A percentile compares a stretch with the other conserved stretches of the same genome.
Evolutionary conservation across 2,888 invertebrate genomes (phyloP).

Genomic region (Axea sp.): DNA sequence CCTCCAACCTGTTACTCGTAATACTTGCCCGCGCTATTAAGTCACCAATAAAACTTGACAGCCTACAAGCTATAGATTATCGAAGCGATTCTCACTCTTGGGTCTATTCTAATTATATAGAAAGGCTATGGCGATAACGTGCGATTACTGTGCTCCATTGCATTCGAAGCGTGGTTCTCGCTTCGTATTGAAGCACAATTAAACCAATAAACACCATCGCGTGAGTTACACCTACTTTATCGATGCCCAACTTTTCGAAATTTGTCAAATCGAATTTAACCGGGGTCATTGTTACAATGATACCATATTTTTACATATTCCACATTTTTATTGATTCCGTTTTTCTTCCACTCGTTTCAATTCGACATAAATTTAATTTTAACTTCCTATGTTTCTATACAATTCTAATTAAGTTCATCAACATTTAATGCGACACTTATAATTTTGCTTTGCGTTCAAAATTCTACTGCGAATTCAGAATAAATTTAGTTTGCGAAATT

Average conservation of each 20-base stretch:
- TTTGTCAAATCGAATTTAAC: constrained; percentile 46
- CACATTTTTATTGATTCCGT: neutral
- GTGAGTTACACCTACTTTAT: constrained; percentile 41
- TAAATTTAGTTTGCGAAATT: constrained; percentile 37
- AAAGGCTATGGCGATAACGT: constrained; percentile 66
- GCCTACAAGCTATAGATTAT: constrained; percentile 61
- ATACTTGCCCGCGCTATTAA: constrained; percentile 60
- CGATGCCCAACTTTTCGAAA: constrained; percentile 47
- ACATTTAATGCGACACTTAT: constrained; percentile 22
- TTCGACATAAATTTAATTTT: constrained; percentile 21
- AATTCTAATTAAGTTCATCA: constrained; percentile 42
- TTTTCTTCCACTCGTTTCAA: neutral
- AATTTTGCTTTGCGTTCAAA: constrained; percentile 21
- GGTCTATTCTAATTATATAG: constrained; percentile 74
- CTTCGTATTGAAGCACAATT: constrained; percentile 23
- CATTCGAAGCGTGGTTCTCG: constrained; percentile 41
- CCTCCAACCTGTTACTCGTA: too few species aligned
- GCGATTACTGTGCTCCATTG: constrained; percentile 62
- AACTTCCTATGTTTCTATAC: constrained; percentile 4
- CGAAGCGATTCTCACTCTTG: constrained; percentile 67
- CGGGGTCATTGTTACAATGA: constrained; percentile 18
- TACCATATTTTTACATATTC: constrained; percentile 4
- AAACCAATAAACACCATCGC: constrained; percentile 26
- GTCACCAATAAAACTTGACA: constrained; percentile 69
- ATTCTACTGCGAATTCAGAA: constrained; percentile 12